A percentile compares a stretch with the other conserved stretches of the same genome.
phyloP scores from a whole-genome alignment of 2,113 vertebrate genomes.

The Ardeotis arabs region DNA sequence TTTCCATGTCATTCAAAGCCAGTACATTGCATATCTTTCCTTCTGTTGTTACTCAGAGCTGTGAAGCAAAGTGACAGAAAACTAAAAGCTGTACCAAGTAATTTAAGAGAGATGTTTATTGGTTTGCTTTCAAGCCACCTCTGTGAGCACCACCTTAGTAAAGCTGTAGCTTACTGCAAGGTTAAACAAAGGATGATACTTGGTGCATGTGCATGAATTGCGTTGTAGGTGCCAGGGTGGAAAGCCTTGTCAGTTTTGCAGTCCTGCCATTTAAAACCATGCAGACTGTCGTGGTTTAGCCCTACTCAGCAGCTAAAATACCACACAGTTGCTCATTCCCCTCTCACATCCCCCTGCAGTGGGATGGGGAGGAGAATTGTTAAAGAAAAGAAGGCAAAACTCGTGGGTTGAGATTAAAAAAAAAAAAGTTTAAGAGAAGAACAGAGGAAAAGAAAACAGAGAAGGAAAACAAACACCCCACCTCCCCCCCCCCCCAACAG shows the following conservation, averaged over 20 bases:
- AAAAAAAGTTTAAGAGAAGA: no score
- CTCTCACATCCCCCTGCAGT: no score
- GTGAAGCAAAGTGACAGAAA: not conserved
- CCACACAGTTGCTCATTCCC: no score
- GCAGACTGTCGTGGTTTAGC: not conserved
- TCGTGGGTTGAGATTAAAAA: no score
- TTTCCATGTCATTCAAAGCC: not conserved
- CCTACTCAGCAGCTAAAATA: no score
- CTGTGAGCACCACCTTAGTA: not conserved
- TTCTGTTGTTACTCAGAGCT: not conserved
- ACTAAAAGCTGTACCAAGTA: not conserved
- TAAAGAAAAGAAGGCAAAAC: no score
- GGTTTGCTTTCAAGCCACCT: constrained; percentile 20
- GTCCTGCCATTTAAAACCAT: not conserved
- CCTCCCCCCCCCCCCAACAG: no score
- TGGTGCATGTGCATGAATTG: not conserved
- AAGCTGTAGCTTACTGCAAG: not conserved
- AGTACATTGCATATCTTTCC: not conserved
- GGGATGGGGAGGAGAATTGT: no score
- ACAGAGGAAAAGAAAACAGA: no score
- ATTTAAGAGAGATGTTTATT: not conserved
- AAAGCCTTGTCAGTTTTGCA: not conserved
- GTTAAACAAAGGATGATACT: not conserved
- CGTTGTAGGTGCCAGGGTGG: not conserved
- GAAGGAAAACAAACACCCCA: no score